Base-by-base conservation (phyloP, 2,888 invertebrate species). In the Ophraella communa region DNA sequence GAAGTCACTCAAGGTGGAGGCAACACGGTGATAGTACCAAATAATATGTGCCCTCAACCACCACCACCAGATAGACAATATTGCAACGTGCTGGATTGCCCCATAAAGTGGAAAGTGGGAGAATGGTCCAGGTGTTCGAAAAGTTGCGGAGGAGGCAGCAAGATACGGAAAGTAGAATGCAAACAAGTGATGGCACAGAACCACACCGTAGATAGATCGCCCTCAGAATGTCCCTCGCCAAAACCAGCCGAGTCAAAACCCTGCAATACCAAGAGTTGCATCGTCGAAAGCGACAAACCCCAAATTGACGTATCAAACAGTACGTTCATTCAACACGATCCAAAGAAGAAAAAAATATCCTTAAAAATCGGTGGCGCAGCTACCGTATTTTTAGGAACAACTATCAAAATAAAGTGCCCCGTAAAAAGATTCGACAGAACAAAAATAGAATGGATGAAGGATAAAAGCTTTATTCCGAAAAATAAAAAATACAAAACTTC, bases 111-210 rank as follows among this genome's bases (percentile, higher is more conserved):
- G 98, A 91, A 91, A 72, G 86, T 91, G 0, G 91, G 91, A 0
- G 91, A 93, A 54, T 97, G 96, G 96, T 89, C 92, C 20, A 92
- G 94, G 82, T 98, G 98, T 80, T 93, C 94, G 11, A 93, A 92
- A 79, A 88, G 93, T n/a, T 98, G 98, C 78, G 96, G 96, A 0
- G 93, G 93, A 11, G 98, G 98, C 0, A 85, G 92, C 57, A 95
- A 96, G 80, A 91, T 89, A 57, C 87, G 98, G 71, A 87, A 89
- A 84, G 90, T 90, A 67, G 89, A 90, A 71, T 98, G 98, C 82
- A 94, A 95, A 78, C 95, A 96, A 83, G 89, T 94, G 68, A 93
- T 95, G 90, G 94, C 95, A 0, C 93, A 95, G 78, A 95, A 95
- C n/a, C 93, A 93, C 79, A 91, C 92, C 73, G 91, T 94, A 61